Percentiles rank a stretch among this genome's conserved stretches.
Evolutionary conservation across 2,113 vertebrate species (phyloP).

Genomic region (Bubo blakistoni): DNA sequence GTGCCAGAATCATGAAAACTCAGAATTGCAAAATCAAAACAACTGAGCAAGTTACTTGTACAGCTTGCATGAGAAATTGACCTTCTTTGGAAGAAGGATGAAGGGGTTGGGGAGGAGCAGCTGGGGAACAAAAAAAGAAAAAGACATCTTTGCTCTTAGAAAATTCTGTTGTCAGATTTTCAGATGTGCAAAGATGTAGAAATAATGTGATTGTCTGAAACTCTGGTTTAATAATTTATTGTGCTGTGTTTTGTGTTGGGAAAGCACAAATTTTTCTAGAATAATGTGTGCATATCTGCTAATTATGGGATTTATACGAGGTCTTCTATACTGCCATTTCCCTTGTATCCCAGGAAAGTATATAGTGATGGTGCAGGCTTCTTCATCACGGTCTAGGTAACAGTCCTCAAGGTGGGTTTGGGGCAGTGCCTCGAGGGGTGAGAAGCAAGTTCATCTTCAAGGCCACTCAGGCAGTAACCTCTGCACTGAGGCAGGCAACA

Average conservation of each 20-base stretch:
- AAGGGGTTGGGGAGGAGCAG: not conserved
- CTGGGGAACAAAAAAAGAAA: not conserved
- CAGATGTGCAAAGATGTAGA: not conserved
- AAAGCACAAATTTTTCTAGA: not conserved
- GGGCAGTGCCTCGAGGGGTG: not conserved
- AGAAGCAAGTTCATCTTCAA: not conserved
- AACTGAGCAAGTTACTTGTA: not conserved
- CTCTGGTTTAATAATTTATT: not conserved
- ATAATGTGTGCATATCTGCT: not conserved
- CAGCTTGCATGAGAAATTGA: not conserved
- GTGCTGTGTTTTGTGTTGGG: not conserved
- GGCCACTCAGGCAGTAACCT: not conserved
- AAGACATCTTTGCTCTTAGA: not conserved
- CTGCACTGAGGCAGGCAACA: not conserved
- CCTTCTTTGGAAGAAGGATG: not conserved
- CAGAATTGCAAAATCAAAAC: conserved; percentile 38
- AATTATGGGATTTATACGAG: rapidly evolving
- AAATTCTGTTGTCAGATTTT: not conserved
- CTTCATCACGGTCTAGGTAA: not conserved
- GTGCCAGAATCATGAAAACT: not conserved
- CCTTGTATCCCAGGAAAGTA: not conserved
- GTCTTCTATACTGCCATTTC: not conserved
- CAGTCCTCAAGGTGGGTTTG: not conserved
- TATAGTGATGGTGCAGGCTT: not conserved
- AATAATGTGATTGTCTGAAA: not conserved